Percentiles rank a stretch among this genome's conserved stretches.
phyloP scores from a whole-genome alignment of 1,140 invertebrate genomes.

The Atta texana region DNA sequence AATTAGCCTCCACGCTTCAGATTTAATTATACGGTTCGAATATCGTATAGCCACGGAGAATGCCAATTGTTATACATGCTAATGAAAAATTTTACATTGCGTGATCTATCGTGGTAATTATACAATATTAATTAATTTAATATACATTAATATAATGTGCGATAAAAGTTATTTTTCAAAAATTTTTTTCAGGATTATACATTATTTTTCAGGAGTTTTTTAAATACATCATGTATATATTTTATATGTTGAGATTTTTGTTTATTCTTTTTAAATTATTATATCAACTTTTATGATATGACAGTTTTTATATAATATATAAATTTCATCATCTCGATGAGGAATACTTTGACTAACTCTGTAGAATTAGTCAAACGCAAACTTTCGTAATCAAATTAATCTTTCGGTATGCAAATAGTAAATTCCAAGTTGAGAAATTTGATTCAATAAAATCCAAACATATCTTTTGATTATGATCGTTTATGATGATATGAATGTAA shows the following conservation, averaged over 20 bases:
- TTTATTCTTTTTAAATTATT: background rate
- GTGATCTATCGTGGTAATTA: conserved; percentile 8
- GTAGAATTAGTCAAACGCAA: background rate
- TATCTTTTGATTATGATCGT: conserved; percentile 1
- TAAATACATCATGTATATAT: background rate
- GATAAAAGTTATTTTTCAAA: background rate
- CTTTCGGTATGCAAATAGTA: background rate
- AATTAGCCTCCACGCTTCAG: conserved; percentile 51
- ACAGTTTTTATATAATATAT: background rate
- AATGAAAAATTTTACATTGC: conserved; percentile 39
- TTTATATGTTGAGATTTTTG: background rate
- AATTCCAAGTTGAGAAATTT: background rate
- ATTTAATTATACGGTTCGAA: conserved; percentile 54
- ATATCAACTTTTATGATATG: background rate
- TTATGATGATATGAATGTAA: background rate
- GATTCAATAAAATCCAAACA: conserved; percentile 7
- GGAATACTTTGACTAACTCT: background rate
- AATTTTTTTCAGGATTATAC: no score
- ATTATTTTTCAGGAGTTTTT: background rate
- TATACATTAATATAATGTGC: background rate
- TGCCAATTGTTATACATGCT: conserved; percentile 18
- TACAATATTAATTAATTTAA: conserved; percentile 29
- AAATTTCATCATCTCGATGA: background rate
- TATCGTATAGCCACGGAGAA: conserved; percentile 14
- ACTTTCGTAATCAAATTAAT: background rate